These are phyloP conservation scores for Lepilemur septentrionalis DNA, from an alignment of 2,797 vertebrate species.

Conservation along the genomic window DNA sequence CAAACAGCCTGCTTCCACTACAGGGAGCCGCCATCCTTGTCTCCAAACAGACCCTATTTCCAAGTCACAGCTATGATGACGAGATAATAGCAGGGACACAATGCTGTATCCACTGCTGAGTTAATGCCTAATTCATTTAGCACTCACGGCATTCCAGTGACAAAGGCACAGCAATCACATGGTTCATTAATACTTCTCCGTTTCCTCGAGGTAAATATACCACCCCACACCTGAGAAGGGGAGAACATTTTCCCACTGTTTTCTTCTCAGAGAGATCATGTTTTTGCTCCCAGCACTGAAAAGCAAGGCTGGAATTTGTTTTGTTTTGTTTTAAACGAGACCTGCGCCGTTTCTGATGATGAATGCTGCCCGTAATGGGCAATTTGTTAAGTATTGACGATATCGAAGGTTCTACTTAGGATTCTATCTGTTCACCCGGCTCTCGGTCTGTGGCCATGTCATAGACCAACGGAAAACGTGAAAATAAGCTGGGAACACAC, in stretches of 20 bases:
- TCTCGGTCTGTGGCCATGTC: conserved; percentile 16
- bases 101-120: neutral
- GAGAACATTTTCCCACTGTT: neutral
- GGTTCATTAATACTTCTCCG: neutral
- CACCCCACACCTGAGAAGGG: neutral
- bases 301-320: neutral
- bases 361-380: neutral
- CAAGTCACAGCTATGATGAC: neutral
- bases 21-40: neutral
- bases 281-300: neutral
- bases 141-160: neutral
- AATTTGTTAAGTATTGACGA: neutral
- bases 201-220: neutral
- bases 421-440: neutral
- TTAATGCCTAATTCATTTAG: neutral
- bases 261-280: neutral
- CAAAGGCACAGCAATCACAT: neutral
- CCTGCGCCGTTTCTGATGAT: neutral
- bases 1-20: neutral
- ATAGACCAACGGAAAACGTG: neutral
- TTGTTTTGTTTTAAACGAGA: conserved; percentile 37
- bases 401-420: conserved; percentile 27
- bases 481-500: neutral
- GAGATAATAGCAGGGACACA: neutral
- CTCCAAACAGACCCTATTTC: conserved; percentile 36